These are phyloP conservation scores for Conger conger DNA, from an alignment of 2,113 vertebrate species.

Conservation along the genomic window DNA sequence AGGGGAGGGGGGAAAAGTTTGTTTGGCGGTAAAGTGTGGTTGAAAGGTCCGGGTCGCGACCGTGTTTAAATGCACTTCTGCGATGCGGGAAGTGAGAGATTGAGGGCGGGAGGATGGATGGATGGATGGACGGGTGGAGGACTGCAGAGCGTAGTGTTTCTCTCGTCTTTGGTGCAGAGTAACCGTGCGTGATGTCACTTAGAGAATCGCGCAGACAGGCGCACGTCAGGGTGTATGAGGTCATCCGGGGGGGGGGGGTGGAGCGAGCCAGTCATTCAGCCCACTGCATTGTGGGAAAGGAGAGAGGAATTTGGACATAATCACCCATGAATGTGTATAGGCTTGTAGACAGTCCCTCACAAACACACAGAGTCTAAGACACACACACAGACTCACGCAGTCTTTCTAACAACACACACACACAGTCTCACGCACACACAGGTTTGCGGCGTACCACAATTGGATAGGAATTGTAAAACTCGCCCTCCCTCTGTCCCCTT, in stretches of 20 bases:
- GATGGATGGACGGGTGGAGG: neutral
- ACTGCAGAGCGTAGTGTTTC: no score
- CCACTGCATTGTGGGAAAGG: neutral
- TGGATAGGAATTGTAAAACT: neutral
- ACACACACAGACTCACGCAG: no score
- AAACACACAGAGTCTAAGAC: no score
- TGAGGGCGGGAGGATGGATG: neutral
- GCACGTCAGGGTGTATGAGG: neutral
- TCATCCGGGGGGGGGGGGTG: neutral
- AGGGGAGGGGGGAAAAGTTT: neutral
- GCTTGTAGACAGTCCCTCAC: no score
- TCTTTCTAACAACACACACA: no score
- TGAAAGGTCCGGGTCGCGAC: neutral
- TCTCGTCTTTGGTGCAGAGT: no score
- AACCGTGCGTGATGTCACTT: no score
- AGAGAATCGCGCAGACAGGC: neutral
- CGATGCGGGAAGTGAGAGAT: neutral
- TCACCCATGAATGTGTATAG: no score
- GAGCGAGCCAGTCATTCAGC: neutral
- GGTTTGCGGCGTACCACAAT: conserved; percentile 6
- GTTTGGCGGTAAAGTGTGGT: neutral
- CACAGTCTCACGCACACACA: neutral
- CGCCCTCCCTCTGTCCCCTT: neutral
- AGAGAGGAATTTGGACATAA: neutral
- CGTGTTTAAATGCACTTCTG: no score